Conservation (phyloP, 2,797 vertebrate genomes). For the Pseudochirops corinnae region DNA sequence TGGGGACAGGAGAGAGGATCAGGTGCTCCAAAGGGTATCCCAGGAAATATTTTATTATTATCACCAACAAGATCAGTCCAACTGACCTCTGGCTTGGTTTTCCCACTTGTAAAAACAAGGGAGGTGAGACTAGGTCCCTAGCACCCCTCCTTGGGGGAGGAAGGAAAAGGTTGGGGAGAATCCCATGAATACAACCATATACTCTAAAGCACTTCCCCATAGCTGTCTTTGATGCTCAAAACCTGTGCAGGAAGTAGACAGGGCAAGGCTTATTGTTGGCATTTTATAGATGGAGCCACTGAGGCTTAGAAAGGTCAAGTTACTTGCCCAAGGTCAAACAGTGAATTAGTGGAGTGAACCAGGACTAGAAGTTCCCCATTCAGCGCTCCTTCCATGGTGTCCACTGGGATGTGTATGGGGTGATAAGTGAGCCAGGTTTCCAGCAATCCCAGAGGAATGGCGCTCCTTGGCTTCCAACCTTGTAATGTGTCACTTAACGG, state of each 20-base stretch:
- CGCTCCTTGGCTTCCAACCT: conserved; percentile 56
- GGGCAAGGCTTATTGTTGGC: background rate
- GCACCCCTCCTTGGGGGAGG: background rate
- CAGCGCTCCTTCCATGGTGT: background rate
- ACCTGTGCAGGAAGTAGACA: background rate
- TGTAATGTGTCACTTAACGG: background rate
- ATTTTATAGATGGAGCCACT: background rate
- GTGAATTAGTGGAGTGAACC: background rate
- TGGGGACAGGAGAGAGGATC: background rate
- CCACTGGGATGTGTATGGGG: conserved; percentile 87
- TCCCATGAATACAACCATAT: background rate
- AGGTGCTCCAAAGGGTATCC: background rate
- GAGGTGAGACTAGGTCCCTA: background rate
- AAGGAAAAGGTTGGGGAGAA: background rate
- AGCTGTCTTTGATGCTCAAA: background rate
- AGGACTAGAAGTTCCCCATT: background rate
- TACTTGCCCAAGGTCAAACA: background rate
- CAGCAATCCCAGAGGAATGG: conserved; percentile 93
- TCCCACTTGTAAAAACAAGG: background rate
- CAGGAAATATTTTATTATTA: background rate
- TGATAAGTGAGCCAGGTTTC: conserved; percentile 95
- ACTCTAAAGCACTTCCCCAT: background rate
- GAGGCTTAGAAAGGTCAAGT: background rate
- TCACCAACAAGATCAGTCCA: background rate
- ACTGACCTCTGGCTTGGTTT: background rate